Base-by-base conservation (phyloP, 2,888 invertebrate species). In the Vannuccia rotundouncinata region DNA sequence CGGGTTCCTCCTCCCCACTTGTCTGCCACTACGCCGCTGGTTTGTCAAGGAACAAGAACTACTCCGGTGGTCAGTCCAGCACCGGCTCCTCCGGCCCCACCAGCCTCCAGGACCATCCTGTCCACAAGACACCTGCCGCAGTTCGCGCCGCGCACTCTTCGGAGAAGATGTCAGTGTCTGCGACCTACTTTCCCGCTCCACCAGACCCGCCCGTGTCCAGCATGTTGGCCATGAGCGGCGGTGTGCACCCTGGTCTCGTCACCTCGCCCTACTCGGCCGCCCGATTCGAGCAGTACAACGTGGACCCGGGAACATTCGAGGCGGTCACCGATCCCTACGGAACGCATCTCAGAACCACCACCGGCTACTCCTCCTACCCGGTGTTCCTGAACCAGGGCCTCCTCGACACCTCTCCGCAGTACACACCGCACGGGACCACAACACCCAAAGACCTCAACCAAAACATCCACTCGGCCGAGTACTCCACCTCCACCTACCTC, bases 101-200 rank as follows among this genome's bases (percentile, higher is more conserved):
- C n/a, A n/a, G n/a, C n/a, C n/a, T n/a, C n/a, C n/a, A n/a, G n/a
- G n/a, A n/a, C n/a, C n/a, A n/a, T n/a, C n/a, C n/a, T n/a, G n/a
- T n/a, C n/a, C n/a, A n/a, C n/a, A n/a, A n/a, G n/a, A n/a, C n/a
- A n/a, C n/a, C n/a, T n/a, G n/a, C n/a, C n/a, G n/a, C n/a, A n/a
- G n/a, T n/a, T n/a, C n/a, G n/a, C n/a, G n/a, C n/a, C n/a, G n/a
- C n/a, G n/a, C n/a, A n/a, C n/a, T 17, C 17, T 5, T 17, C 17
- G 45, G 45, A 45, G 45, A 45, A 45, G 45, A 66, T 66, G 66
- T 66, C 66, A 27, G 66, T 66, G 66, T 66, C 66, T 13, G 66
- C 66, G 22, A 66, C 66, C 66, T 66, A 66, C 66, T 66, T 66
- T 22, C 66, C 66, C 25, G 5, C 66, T 5, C 22, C 10, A 5